These are phyloP conservation scores for human DNA, from an alignment of 2,113 vertebrate species.

Conservation along the genomic window DNA sequence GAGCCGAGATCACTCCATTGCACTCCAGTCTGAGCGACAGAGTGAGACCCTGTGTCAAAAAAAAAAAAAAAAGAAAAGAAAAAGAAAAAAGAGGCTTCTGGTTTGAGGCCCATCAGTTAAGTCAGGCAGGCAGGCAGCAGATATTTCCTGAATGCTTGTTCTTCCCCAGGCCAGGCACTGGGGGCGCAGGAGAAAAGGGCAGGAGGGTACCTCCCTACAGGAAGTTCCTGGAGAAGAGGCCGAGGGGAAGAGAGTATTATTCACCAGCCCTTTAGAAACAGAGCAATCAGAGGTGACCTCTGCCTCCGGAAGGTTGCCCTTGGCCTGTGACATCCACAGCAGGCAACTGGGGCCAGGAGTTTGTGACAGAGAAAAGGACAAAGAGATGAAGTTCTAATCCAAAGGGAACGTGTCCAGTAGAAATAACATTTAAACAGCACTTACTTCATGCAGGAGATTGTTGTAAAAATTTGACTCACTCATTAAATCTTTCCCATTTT, in stretches of 20 bases:
- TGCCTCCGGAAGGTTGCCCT: not conserved
- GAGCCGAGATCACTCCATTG: no score
- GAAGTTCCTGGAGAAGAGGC: not conserved
- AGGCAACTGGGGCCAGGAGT: not conserved
- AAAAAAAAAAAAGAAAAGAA: not conserved
- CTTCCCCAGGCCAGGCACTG: not conserved
- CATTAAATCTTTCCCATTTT: not conserved
- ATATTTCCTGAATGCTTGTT: not conserved
- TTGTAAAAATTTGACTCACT: not conserved
- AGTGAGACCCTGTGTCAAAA: not conserved
- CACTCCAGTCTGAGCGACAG: not conserved
- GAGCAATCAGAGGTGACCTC: not conserved
- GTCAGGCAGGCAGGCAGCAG: not conserved
- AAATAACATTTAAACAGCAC: not conserved
- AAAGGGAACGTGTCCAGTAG: not conserved
- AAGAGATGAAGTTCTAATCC: not conserved
- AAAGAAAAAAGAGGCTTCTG: not conserved
- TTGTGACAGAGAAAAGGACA: not conserved
- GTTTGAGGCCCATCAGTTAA: not conserved
- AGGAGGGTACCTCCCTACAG: not conserved
- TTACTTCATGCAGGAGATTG: not conserved
- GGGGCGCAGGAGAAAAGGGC: not conserved
- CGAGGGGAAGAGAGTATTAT: not conserved
- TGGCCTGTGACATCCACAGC: not conserved
- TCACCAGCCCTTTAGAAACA: conserved; percentile 51